phyloP scores from a whole-genome alignment of 2,113 vertebrate genomes.

The Gallinago paraguaiae region DNA sequence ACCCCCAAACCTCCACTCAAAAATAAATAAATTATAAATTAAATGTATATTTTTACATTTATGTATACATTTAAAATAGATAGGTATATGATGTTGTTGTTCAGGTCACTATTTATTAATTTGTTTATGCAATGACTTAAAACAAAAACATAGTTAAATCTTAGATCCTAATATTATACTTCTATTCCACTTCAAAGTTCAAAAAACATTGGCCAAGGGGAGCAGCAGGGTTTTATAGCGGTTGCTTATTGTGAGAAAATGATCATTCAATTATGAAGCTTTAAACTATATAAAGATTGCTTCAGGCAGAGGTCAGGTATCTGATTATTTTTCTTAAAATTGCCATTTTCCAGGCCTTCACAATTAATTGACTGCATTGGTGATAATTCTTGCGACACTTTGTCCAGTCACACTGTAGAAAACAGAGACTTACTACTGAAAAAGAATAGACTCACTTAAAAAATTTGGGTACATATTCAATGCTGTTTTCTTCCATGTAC shows the following conservation, averaged over 20 bases:
- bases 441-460: slow-evolving; percentile 87
- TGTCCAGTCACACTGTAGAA: not conserved
- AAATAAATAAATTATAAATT: not conserved
- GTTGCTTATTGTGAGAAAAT: not conserved
- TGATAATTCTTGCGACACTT: not conserved
- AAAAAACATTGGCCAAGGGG: not conserved
- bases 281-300: not conserved
- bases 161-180: not conserved
- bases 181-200: not conserved
- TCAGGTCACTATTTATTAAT: not conserved
- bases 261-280: not conserved
- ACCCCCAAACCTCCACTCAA: not conserved
- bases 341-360: not conserved
- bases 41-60: not conserved
- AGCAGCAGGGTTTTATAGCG: not conserved
- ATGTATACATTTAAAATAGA: not conserved
- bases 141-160: not conserved
- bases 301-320: not conserved
- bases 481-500: slow-evolving; percentile 91
- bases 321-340: not conserved
- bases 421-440: not conserved
- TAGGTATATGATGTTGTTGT: not conserved
- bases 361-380: not conserved
- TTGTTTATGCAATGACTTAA: not conserved
- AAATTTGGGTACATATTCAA: slow-evolving; percentile 91